Evolutionary conservation across 2,888 invertebrate genomes (phyloP), one percentile per base, ranked within the genome.

Genomic region (Conistra vaccinii): DNA sequence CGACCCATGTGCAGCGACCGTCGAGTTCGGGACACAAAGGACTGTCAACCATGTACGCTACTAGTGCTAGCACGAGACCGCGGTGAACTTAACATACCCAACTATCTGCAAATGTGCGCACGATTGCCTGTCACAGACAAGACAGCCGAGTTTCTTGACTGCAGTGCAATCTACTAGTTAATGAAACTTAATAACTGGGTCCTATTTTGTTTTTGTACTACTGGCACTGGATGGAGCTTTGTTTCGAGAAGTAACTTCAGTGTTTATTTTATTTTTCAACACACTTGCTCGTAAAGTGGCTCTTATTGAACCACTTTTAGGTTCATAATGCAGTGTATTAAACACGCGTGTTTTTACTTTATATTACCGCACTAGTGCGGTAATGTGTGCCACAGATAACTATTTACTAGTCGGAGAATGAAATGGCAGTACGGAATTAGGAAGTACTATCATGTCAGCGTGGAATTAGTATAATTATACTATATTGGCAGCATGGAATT

Each of bases 51-150:
- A 32, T 58, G 73, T 70, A 48, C 23, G n/a, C 23, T 48, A 69
- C 69, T 80, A 67, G 80, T 68, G 73, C 58, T 35, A 17, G 72
- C 69, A 39, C 60, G 68, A 42, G 35, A 48, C 68, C 63, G 35
- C 65, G 61, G 23, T 23, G 26, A 57, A 73, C 70, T 69, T 69
- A 68, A 69, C 63, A 57, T n/a, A 73, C 48, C 57, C 72, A 67
- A 73, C 69, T 42, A 73, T 74, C 32, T 58, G 58, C 74, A 63
- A 73, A 70, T 73, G 72, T 78, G 62, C 72, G 65, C 72, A 80
- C 73, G 69, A 74, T 78, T 80, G 73, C 75, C 58, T 70, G 74
- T 62, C 66, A 65, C 70, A 69, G 32, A 75, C 70, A 60, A 74
- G 35, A 60, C 72, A 57, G 32, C 26, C 51, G n/a, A 70, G 62